phyloP scores from a whole-genome alignment of 2,888 invertebrate genomes.

The Blastobasis lacticolella region DNA sequence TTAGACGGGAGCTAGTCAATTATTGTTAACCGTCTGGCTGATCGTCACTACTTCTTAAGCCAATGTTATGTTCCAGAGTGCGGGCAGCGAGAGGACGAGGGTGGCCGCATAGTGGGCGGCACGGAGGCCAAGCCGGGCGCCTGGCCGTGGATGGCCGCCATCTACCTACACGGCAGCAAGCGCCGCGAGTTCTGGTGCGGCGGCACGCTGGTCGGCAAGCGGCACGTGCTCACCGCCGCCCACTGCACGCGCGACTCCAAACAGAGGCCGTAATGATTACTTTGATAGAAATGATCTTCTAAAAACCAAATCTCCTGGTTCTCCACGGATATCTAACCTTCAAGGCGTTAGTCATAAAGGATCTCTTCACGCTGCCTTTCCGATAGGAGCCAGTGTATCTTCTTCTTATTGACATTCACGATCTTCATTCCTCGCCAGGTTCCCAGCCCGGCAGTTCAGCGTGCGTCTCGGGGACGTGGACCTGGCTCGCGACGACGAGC shows the following conservation, averaged over 20 bases:
- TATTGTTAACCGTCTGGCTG: no score
- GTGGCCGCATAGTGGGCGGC: conserved; percentile 93
- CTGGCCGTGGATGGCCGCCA: conserved; percentile 98
- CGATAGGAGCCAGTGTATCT: no score
- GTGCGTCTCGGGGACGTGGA: conserved; percentile 93
- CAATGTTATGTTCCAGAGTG: conserved; percentile 74
- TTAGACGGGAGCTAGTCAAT: no score
- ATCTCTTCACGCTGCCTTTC: no score
- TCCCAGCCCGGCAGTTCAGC: conserved; percentile 90
- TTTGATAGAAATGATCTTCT: background rate
- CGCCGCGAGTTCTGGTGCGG: conserved; percentile 96
- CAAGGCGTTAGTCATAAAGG: no score
- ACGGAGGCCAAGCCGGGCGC: conserved; percentile 87
- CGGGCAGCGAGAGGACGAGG: conserved; percentile 86
- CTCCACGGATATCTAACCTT: no score
- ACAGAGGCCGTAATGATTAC: conserved; percentile 86
- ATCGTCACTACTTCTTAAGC: no score
- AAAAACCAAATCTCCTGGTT: no score
- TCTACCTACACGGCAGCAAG: conserved; percentile 89
- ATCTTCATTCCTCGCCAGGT: conserved; percentile 67
- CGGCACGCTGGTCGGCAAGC: conserved; percentile 87
- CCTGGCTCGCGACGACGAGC: conserved; percentile 87
- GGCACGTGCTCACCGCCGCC: conserved; percentile 91
- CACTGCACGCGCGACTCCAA: conserved; percentile 94
- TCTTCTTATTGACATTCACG: no score